These are phyloP conservation scores for Acarapis woodi DNA, from an alignment of 1,140 invertebrate genomes.

Conservation along the genomic window DNA sequence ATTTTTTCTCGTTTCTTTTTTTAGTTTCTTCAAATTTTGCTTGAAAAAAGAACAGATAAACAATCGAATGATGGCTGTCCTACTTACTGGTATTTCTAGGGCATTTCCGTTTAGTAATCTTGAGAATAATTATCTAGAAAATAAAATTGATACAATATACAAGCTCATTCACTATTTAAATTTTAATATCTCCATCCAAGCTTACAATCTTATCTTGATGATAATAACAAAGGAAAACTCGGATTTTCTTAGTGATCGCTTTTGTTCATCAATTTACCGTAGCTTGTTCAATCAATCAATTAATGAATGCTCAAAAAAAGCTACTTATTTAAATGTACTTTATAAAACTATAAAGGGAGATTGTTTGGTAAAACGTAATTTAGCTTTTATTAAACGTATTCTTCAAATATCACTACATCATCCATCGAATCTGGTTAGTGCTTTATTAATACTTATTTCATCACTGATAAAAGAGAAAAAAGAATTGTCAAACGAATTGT, in stretches of 20 bases:
- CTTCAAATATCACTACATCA: constrained; percentile 31
- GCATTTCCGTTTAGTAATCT: constrained; percentile 45
- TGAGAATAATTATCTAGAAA: constrained; percentile 17
- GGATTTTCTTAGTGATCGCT: constrained; percentile 26
- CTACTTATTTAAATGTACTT: constrained; percentile 57
- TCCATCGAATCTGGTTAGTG: constrained; percentile 33
- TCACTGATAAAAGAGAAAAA: constrained; percentile 25
- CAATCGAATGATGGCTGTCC: constrained; percentile 60
- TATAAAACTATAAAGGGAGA: constrained; percentile 57
- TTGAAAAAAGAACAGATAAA: constrained; percentile 71
- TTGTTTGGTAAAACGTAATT: constrained; percentile 30
- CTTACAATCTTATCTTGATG: constrained; percentile 54
- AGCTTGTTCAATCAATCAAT: constrained; percentile 52
- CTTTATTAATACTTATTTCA: constrained; percentile 43
- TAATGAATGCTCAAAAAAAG: constrained; percentile 35
- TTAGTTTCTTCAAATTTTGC: constrained; percentile 75
- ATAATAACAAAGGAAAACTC: constrained; percentile 14
- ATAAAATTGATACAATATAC: constrained; percentile 43
- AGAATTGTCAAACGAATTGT: constrained; percentile 5
- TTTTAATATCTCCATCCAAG: constrained; percentile 56
- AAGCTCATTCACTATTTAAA: constrained; percentile 45
- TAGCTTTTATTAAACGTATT: constrained; percentile 63
- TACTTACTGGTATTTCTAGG: constrained; percentile 58
- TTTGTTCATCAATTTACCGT: constrained; percentile 61
- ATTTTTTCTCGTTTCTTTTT: no score